A percentile compares a stretch with the other conserved stretches of the same genome.
These are phyloP conservation scores for Psilanteris sp. DNA, from an alignment of 1,140 invertebrate species.

Conservation along the genomic window DNA sequence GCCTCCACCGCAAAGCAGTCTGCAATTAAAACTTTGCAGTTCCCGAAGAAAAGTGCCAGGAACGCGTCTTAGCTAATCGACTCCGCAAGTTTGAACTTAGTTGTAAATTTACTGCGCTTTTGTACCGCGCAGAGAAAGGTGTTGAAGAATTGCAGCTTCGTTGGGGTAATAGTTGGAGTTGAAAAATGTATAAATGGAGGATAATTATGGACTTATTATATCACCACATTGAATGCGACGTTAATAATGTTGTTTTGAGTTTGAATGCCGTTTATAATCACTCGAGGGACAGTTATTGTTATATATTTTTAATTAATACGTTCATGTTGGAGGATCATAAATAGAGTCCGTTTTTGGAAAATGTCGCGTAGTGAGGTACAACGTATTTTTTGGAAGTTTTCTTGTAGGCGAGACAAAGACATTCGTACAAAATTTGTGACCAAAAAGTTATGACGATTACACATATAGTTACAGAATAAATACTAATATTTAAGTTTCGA, in stretches of 20 bases:
- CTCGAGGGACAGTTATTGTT: conserved; percentile 2
- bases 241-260: conserved; percentile 15
- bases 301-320: too few species aligned
- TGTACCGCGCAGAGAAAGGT: conserved; percentile 27
- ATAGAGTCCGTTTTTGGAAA: too few species aligned
- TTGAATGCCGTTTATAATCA: conserved; percentile 25
- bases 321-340: too few species aligned
- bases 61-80: conserved; percentile 47
- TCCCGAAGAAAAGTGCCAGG: conserved; percentile 43
- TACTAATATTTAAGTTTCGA: too few species aligned
- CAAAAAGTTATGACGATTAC: too few species aligned
- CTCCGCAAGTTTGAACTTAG: conserved; percentile 48
- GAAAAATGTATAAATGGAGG: conserved; percentile 34
- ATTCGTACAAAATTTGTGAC: too few species aligned
- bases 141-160: conserved; percentile 35
- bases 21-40: conserved; percentile 77
- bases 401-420: too few species aligned
- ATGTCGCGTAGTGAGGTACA: too few species aligned
- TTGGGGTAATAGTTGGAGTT: background rate
- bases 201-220: conserved; percentile 32
- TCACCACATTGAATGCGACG: conserved; percentile 10
- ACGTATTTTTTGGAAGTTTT: too few species aligned
- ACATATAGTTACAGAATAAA: too few species aligned
- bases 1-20: conserved; percentile 70
- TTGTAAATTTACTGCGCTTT: conserved; percentile 55